Conservation (phyloP, 2,113 vertebrate genomes). For the Grallaria varia region DNA sequence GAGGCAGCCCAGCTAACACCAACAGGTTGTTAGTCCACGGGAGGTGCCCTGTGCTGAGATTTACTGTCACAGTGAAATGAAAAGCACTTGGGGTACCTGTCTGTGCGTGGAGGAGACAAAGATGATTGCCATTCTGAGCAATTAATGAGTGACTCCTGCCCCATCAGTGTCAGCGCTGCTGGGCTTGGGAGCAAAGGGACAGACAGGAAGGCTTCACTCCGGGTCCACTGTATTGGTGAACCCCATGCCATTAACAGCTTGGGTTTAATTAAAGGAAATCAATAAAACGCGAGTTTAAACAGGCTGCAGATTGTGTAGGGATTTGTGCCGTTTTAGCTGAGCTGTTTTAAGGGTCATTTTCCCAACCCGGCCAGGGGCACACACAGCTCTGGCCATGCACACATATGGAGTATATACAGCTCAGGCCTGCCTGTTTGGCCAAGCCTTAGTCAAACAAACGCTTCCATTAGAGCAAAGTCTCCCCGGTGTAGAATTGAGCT, state of each 20-base stretch:
- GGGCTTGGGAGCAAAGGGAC: neutral
- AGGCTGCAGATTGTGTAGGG: neutral
- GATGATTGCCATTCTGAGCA: neutral
- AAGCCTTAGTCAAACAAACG: conserved; percentile 1
- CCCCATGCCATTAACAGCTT: neutral
- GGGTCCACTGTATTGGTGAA: neutral
- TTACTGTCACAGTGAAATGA: neutral
- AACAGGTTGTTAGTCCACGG: neutral
- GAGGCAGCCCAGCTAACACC: neutral
- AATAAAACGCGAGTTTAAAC: neutral
- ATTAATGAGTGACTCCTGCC: neutral
- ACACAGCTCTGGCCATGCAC: neutral
- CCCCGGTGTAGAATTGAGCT: neutral
- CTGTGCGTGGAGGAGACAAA: neutral
- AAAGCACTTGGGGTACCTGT: neutral
- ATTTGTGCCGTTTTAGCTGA: neutral
- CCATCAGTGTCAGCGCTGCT: neutral
- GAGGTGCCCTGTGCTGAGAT: neutral
- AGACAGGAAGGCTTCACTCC: neutral
- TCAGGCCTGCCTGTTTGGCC: neutral
- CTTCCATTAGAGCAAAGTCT: neutral
- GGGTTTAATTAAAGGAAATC: neutral
- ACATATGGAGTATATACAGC: neutral
- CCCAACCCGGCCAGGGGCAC: neutral
- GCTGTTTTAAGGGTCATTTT: neutral